These are phyloP conservation scores for Zoanthus sociatus DNA, from an alignment of 92 coral and sea anemone genomes.

Conservation along the genomic window DNA sequence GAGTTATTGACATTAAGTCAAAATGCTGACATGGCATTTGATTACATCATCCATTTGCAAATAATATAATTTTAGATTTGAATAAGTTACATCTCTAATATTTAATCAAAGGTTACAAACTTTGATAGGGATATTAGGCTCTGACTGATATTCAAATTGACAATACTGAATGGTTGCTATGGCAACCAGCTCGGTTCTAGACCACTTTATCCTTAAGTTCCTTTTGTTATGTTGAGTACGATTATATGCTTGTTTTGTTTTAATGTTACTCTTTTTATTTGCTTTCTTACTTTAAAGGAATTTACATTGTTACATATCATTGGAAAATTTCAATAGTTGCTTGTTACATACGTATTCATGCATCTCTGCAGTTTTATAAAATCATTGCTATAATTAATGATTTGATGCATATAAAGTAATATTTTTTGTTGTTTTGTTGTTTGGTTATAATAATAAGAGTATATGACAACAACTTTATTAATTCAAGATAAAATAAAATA, in stretches of 20 bases:
- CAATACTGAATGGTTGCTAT: constrained; percentile 19
- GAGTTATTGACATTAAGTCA: neutral
- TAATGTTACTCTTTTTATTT: constrained; percentile 2
- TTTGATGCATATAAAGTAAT: neutral
- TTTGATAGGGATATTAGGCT: constrained; percentile 26
- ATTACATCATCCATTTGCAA: constrained; percentile 25
- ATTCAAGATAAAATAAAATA: neutral
- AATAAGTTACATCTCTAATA: neutral
- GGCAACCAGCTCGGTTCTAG: constrained; percentile 25
- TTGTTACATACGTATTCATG: constrained; percentile 10
- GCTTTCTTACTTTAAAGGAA: constrained; percentile 15
- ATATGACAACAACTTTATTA: neutral
- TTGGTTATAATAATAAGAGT: constrained; percentile 3
- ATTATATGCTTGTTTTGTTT: constrained; percentile 26
- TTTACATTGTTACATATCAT: constrained; percentile 21
- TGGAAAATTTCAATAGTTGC: constrained; percentile 28
- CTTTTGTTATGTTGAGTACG: constrained; percentile 28
- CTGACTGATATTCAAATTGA: constrained; percentile 29
- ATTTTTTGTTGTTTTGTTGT: constrained; percentile 4
- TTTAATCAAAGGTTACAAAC: neutral
- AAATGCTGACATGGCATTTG: constrained; percentile 27
- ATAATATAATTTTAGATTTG: constrained; percentile 7
- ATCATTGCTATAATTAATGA: no score
- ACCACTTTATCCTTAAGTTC: constrained; percentile 15
- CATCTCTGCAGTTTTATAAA: constrained; percentile 2